Evolutionary conservation across 2,888 invertebrate genomes (phyloP).

Genomic region (Melitaea athalia): DNA sequence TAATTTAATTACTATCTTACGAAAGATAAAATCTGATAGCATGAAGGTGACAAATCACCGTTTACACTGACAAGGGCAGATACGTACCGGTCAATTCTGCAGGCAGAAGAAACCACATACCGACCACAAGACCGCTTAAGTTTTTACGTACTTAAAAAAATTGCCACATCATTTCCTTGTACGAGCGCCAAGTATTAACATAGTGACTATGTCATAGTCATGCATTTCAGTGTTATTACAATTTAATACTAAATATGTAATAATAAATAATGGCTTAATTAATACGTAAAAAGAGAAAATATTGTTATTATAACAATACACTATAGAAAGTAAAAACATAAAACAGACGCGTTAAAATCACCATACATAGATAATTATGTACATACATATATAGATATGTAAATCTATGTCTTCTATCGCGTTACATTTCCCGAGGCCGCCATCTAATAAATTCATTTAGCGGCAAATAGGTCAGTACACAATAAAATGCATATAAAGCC

Average conservation of each 20-base stretch:
- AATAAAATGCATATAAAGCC: conserved; percentile 38
- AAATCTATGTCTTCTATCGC: conserved; percentile 24
- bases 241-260: too few relatives aligned
- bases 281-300: too few relatives aligned
- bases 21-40: neutral
- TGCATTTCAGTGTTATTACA: too few relatives aligned
- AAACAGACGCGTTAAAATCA: neutral
- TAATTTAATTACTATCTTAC: neutral
- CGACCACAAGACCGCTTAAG: too few relatives aligned
- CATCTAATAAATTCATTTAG: conserved; percentile 33
- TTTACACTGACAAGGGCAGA: neutral
- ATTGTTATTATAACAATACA: too few relatives aligned
- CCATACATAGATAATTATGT: neutral
- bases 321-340: neutral
- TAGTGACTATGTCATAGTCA: too few relatives aligned
- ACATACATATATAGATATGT: neutral
- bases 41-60: neutral
- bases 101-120: too few relatives aligned
- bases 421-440: conserved; percentile 30
- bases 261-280: too few relatives aligned
- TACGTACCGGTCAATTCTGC: too few relatives aligned
- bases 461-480: conserved; percentile 35
- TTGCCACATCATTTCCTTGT: too few relatives aligned
- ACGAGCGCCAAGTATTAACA: too few relatives aligned
- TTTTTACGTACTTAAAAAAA: too few relatives aligned